Conservation (phyloP, 1,140 invertebrate genomes). For the Anastatus disparis region DNA sequence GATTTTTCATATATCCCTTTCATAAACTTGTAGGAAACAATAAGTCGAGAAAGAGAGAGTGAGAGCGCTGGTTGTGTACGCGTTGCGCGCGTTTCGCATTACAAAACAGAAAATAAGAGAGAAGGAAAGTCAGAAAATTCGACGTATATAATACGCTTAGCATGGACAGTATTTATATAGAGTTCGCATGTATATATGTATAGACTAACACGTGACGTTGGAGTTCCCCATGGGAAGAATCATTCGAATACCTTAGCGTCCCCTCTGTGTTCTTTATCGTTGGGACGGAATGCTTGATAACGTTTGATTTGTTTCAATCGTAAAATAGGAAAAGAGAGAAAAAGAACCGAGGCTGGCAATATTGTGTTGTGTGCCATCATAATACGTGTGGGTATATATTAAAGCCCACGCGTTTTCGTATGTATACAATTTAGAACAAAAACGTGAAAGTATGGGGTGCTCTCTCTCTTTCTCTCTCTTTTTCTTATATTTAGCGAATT, state of each 20-base stretch:
- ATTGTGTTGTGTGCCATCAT: too few species aligned
- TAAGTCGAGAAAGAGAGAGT: too few species aligned
- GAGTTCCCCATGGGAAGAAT: conserved; percentile 50
- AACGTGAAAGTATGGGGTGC: too few species aligned
- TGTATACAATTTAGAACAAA: too few species aligned
- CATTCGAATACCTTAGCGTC: conserved; percentile 61
- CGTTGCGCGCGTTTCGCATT: background rate
- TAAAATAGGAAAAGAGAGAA: too few species aligned
- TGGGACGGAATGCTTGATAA: conserved; percentile 66
- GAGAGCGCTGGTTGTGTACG: too few species aligned
- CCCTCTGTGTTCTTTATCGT: conserved; percentile 66
- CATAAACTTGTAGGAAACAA: conserved; percentile 1
- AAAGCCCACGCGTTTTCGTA: too few species aligned
- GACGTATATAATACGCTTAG: background rate
- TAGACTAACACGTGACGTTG: conserved; percentile 40
- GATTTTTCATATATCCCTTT: conserved; percentile 16
- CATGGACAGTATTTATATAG: background rate
- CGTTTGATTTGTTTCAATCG: conserved; percentile 68
- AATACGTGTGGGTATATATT: conserved; percentile 54
- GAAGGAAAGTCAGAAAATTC: too few species aligned
- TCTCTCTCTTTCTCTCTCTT: too few species aligned
- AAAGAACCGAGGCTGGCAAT: too few species aligned
- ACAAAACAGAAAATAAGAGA: too few species aligned
- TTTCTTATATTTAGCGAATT: too few species aligned
- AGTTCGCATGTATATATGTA: background rate